Evolutionary conservation across 1,140 invertebrate genomes (phyloP).

Genomic region (Solenopsis invicta): DNA sequence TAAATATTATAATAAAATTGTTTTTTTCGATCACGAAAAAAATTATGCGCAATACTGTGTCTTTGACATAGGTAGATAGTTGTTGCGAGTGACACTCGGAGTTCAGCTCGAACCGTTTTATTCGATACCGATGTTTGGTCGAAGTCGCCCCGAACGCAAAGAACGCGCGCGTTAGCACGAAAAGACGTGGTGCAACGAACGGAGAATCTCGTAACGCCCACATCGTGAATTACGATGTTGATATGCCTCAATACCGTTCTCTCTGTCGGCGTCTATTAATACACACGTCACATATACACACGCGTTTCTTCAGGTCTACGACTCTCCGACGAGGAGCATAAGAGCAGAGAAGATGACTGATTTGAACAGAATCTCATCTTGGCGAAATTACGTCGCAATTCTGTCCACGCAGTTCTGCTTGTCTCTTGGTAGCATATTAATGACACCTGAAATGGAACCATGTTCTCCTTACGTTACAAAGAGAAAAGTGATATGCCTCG

Average conservation of each 20-base stretch:
- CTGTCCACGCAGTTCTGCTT: not conserved
- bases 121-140: not conserved
- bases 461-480: not conserved
- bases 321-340: not conserved
- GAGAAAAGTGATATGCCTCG: not conserved
- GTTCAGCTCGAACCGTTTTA: not conserved
- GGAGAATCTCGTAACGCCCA: conserved; percentile 33
- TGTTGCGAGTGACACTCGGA: not conserved
- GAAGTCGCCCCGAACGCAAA: not conserved
- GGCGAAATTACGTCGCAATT: conserved; percentile 9
- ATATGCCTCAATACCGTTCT: conserved; percentile 38
- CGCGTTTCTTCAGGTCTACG: conserved; percentile 36
- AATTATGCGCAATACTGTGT: not conserved
- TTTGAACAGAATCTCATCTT: not conserved
- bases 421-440: conserved; percentile 16
- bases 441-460: not conserved
- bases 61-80: not conserved
- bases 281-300: conserved; percentile 21
- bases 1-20: no score
- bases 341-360: not conserved
- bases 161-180: not conserved
- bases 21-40: no score
- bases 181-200: conserved; percentile 46
- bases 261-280: conserved; percentile 43
- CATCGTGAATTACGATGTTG: conserved; percentile 56